Evolutionary conservation across 2,888 invertebrate species (phyloP).

Genomic region (Frankliniella fusca): DNA sequence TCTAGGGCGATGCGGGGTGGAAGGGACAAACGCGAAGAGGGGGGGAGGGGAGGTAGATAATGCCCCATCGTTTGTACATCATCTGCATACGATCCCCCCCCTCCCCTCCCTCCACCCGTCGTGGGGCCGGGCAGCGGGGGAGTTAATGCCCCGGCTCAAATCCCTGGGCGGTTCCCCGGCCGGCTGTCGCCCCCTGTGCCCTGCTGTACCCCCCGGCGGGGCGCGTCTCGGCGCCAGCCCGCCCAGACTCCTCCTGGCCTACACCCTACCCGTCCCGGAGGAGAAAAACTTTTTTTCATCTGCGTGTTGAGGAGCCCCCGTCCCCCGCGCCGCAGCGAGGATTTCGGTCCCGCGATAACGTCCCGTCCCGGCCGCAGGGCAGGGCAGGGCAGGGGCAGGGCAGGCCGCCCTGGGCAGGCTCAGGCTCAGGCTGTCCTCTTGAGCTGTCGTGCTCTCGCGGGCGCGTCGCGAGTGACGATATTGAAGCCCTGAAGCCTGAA

Average conservation of each 20-base stretch:
- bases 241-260: not conserved
- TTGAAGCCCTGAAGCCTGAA: too few relatives aligned
- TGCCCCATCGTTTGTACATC: slow-evolving; percentile 12
- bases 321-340: not conserved
- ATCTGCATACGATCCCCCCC: not conserved
- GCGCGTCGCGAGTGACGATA: too few relatives aligned
- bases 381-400: too few relatives aligned
- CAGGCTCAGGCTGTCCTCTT: too few relatives aligned
- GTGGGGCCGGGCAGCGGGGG: not conserved
- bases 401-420: too few relatives aligned
- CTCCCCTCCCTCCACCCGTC: not conserved
- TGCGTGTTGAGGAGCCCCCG: not conserved
- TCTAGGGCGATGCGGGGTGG: not conserved
- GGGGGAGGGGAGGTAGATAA: not conserved
- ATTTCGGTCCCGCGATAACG: not conserved
- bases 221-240: not conserved
- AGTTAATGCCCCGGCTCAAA: not conserved
- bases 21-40: not conserved
- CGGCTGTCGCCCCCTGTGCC: too few relatives aligned
- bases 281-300: too few relatives aligned
- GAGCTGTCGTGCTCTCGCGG: too few relatives aligned
- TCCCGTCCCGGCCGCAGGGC: not conserved
- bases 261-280: too few relatives aligned
- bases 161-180: not conserved
- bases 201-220: too few relatives aligned